These are phyloP conservation scores for Pyralis farinalis DNA, from an alignment of 2,888 invertebrate species.

Conservation along the genomic window DNA sequence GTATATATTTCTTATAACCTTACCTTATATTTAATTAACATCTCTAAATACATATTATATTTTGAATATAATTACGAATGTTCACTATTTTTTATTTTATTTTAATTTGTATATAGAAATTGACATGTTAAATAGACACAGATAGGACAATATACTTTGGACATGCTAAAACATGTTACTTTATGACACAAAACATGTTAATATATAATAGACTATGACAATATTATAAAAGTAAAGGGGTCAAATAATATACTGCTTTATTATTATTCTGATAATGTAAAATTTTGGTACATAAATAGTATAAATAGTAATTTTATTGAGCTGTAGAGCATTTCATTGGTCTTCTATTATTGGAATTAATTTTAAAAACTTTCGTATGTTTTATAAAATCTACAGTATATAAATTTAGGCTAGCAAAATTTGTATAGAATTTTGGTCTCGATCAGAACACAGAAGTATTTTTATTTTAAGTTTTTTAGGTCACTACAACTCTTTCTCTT, in stretches of 20 bases:
- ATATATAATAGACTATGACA: background rate
- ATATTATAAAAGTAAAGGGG: slow-evolving; percentile 4
- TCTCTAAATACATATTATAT: slow-evolving; percentile 21
- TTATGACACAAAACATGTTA: too few relatives aligned
- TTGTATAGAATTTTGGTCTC: slow-evolving; percentile 35
- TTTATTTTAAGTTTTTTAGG: background rate
- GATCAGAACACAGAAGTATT: slow-evolving; percentile 34
- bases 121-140: slow-evolving; percentile 30
- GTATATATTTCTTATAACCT: slow-evolving; percentile 11
- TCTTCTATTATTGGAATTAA: background rate
- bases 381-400: slow-evolving; percentile 44
- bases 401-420: slow-evolving; percentile 25
- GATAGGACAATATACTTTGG: slow-evolving; percentile 21
- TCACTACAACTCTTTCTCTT: background rate
- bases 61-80: slow-evolving; percentile 35
- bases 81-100: slow-evolving; percentile 30
- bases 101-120: slow-evolving; percentile 24
- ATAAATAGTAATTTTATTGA: slow-evolving; percentile 3
- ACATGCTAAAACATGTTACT: slow-evolving; percentile 19
- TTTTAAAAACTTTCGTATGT: slow-evolving; percentile 10
- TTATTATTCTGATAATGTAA: slow-evolving; percentile 7
- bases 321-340: slow-evolving; percentile 1
- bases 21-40: slow-evolving; percentile 22
- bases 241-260: slow-evolving; percentile 1
- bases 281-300: slow-evolving; percentile 2